These are phyloP conservation scores for Reinhardtius hippoglossoides DNA, from an alignment of 2,113 vertebrate species.

Conservation along the genomic window DNA sequence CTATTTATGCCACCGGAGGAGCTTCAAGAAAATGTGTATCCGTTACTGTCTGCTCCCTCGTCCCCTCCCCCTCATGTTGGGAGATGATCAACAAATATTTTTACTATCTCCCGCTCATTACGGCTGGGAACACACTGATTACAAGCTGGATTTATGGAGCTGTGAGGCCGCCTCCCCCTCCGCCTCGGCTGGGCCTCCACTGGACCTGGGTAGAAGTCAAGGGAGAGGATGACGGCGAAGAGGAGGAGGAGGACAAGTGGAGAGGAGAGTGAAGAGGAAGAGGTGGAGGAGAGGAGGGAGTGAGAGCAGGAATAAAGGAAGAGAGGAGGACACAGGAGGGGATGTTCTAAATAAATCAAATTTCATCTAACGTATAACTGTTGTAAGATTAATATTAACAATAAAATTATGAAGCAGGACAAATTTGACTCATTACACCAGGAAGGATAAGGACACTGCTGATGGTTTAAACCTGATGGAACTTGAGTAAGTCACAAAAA, in stretches of 20 bases:
- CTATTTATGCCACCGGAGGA: slow-evolving; percentile 53
- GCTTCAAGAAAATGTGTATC: slow-evolving; percentile 27
- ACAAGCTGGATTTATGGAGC: slow-evolving; percentile 76
- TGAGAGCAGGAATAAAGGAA: neutral
- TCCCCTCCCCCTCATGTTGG: slow-evolving; percentile 44
- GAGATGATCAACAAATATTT: slow-evolving; percentile 75
- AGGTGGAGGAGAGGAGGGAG: slow-evolving; percentile 6
- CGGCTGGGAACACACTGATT: slow-evolving; percentile 52
- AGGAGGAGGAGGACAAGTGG: slow-evolving; percentile 9
- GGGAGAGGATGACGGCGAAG: slow-evolving; percentile 9
- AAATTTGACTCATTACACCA: too few species aligned
- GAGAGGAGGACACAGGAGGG: neutral
- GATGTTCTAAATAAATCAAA: neutral
- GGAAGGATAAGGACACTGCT: neutral
- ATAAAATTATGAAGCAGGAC: too few species aligned
- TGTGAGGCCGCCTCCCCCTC: slow-evolving; percentile 54
- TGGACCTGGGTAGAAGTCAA: slow-evolving; percentile 41
- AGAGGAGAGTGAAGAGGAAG: slow-evolving; percentile 20
- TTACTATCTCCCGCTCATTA: slow-evolving; percentile 77
- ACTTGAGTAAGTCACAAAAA: neutral
- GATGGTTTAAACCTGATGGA: neutral
- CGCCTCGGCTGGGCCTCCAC: slow-evolving; percentile 54
- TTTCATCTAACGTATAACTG: too few species aligned
- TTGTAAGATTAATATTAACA: too few species aligned
- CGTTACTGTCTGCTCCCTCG: slow-evolving; percentile 2